Conservation (phyloP, 1,140 invertebrate species). For the Steinernema khuongi region DNA sequence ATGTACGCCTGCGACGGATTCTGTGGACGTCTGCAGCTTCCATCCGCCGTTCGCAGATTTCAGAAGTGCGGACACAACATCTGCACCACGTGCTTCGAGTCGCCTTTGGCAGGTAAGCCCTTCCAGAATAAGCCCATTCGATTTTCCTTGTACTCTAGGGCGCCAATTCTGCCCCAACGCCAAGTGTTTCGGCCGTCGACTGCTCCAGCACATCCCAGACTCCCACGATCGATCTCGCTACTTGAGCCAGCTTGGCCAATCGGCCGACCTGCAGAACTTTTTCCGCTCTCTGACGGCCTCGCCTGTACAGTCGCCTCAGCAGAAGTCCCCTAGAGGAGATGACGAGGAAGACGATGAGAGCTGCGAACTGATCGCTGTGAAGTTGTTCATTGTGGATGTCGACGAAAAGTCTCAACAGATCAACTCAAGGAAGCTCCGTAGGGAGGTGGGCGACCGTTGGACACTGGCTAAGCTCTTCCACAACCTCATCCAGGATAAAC, state of each 20-base stretch:
- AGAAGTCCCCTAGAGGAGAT: slow-evolving; percentile 2
- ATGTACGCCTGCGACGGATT: not conserved
- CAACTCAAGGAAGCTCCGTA: slow-evolving; percentile 23
- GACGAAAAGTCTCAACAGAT: slow-evolving; percentile 21
- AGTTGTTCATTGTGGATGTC: not conserved
- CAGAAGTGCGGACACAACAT: not conserved
- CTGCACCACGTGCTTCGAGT: not conserved
- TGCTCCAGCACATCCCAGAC: not conserved
- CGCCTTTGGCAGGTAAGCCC: not conserved
- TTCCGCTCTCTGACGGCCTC: not conserved
- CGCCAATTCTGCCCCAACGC: not conserved
- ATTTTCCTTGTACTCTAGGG: not conserved
- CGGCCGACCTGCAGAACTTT: not conserved
- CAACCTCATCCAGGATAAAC: slow-evolving; percentile 17
- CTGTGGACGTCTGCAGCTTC: not conserved
- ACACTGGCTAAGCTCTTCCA: not conserved
- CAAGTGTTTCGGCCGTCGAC: not conserved
- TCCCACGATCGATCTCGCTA: not conserved
- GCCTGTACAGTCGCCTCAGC: too few species aligned
- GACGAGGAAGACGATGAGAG: slow-evolving; percentile 5
- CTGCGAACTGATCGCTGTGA: not conserved
- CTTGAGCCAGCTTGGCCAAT: not conserved
- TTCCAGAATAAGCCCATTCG: not conserved
- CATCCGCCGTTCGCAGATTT: not conserved
- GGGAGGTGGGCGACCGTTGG: slow-evolving; percentile 14